These are phyloP conservation scores for Ciconia stormi DNA, from an alignment of 2,113 vertebrate genomes.

Conservation along the genomic window DNA sequence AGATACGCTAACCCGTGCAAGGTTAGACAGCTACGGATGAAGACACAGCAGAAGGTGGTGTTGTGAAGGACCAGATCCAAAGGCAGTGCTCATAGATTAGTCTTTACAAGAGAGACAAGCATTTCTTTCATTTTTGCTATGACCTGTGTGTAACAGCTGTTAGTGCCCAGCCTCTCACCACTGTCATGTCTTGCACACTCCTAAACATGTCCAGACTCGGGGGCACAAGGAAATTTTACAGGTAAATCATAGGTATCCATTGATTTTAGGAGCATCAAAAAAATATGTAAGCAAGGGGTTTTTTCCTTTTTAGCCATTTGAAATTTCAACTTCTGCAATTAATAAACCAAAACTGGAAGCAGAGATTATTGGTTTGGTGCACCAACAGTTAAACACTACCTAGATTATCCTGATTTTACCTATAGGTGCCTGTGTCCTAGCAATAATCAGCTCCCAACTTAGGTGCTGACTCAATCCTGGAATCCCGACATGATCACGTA, in stretches of 20 bases:
- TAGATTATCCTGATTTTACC: neutral
- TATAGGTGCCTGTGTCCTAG: neutral
- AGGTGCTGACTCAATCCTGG: neutral
- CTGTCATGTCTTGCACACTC: neutral
- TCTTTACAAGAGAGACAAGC: neutral
- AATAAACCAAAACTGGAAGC: neutral
- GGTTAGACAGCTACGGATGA: neutral
- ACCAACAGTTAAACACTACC: neutral
- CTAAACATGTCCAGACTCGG: neutral
- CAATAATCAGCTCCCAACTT: neutral
- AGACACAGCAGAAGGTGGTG: neutral
- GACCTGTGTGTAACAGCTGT: neutral
- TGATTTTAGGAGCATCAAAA: neutral
- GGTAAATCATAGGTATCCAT: neutral
- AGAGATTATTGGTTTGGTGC: neutral
- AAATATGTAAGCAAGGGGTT: rapidly evolving
- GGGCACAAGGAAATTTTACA: neutral
- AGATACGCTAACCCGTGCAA: neutral
- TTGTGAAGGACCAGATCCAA: neutral
- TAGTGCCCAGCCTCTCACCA: neutral
- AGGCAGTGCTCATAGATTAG: neutral
- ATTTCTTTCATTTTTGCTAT: neutral
- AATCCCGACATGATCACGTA: neutral
- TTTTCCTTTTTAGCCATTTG: neutral
- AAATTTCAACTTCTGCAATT: neutral